phyloP scores from a whole-genome alignment of 2,797 vertebrate species.

The Danio choprae region DNA sequence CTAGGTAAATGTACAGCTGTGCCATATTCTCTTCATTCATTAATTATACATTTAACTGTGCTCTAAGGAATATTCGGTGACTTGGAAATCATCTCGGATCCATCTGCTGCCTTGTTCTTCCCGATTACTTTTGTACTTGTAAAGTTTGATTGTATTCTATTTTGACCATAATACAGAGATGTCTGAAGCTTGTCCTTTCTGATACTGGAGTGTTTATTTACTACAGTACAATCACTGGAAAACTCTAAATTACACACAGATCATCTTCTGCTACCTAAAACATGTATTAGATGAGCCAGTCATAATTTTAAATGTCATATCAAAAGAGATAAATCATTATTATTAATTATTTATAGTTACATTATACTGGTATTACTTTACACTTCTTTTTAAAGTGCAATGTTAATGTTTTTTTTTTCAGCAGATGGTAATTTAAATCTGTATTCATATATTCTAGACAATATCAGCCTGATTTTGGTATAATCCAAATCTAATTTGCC shows the following conservation, averaged over 20 bases:
- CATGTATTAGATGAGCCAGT: not conserved
- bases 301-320: not conserved
- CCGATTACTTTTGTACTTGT: not conserved
- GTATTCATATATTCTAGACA: no score
- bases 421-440: no score
- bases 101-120: not conserved
- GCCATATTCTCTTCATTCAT: not conserved
- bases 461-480: no score
- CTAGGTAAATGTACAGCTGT: not conserved
- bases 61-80: not conserved
- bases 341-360: not conserved
- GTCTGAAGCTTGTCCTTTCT: not conserved
- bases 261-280: not conserved
- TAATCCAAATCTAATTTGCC: no score
- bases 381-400: no score
- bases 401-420: no score
- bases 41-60: conserved; percentile 13
- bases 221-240: not conserved
- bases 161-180: not conserved
- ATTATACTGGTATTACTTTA: no score
- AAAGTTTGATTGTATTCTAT: not conserved
- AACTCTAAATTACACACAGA: not conserved
- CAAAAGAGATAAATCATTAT: not conserved
- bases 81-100: not conserved
- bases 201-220: not conserved